phyloP scores from a whole-genome alignment of 64 coral and sea anemone genomes.

The Montipora cactus region DNA sequence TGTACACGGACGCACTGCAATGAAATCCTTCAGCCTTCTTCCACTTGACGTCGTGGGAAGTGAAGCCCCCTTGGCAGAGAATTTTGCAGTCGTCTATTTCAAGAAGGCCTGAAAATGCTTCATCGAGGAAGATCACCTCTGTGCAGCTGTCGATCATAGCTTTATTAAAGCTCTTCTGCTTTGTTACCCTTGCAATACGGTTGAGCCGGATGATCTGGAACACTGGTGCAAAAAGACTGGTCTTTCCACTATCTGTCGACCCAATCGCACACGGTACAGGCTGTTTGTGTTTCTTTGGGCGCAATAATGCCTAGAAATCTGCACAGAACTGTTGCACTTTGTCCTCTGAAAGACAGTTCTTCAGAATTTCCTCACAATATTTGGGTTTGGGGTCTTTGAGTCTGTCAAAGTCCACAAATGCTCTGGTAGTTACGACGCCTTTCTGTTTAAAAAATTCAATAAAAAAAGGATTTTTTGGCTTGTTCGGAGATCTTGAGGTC shows the following conservation, averaged over 20 bases:
- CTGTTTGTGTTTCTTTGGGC: not conserved
- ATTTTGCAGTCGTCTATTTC: constrained; percentile 40
- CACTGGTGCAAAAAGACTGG: not conserved
- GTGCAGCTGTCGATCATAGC: not conserved
- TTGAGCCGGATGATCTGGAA: too few relatives aligned
- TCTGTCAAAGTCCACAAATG: not conserved
- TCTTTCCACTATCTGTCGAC: not conserved
- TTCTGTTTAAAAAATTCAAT: too few relatives aligned
- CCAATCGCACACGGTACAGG: not conserved
- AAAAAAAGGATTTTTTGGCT: too few relatives aligned
- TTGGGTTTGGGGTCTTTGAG: not conserved
- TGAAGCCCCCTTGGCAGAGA: not conserved
- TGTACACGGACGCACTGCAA: not conserved
- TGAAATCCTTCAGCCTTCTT: not conserved
- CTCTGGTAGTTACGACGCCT: not conserved
- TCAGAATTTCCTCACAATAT: not conserved
- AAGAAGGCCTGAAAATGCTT: not conserved
- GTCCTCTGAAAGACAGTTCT: not conserved
- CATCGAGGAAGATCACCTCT: constrained; percentile 1
- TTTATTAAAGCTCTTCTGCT: constrained; percentile 1
- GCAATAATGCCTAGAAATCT: not conserved
- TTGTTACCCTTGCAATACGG: not conserved
- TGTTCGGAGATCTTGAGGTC: not conserved
- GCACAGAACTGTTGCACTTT: not conserved
- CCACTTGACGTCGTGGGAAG: constrained; percentile 49